Evolutionary conservation across 2,797 vertebrate genomes (phyloP).

Genomic region (Pteropus rufus): DNA sequence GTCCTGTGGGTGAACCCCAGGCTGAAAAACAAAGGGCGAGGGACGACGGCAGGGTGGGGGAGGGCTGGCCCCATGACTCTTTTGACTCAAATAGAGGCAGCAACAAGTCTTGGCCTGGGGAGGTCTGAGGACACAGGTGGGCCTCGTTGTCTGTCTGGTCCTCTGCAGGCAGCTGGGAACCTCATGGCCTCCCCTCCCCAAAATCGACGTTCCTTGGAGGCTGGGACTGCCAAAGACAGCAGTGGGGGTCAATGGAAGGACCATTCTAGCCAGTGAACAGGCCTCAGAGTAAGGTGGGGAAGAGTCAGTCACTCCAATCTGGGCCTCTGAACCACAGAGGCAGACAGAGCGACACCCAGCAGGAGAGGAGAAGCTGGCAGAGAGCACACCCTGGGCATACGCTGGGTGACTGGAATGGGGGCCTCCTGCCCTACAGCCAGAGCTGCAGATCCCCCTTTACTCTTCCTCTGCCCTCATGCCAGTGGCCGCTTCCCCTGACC

Average conservation of each 20-base stretch:
- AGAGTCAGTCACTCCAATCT: not conserved
- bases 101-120: not conserved
- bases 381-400: not conserved
- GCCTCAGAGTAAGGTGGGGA: not conserved
- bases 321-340: not conserved
- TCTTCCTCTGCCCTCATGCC: not conserved
- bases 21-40: not conserved
- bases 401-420: not conserved
- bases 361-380: not conserved
- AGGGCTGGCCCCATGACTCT: not conserved
- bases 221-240: not conserved
- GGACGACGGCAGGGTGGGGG: too few relatives aligned
- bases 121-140: not conserved
- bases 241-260: not conserved
- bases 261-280: not conserved
- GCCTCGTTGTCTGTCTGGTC: not conserved
- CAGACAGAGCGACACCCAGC: not conserved
- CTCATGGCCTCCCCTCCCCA: not conserved
- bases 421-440: not conserved
- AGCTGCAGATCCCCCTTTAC: not conserved
- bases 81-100: not conserved
- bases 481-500: not conserved
- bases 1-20: not conserved
- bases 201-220: not conserved
- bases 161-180: not conserved